Evolutionary conservation across 2,113 vertebrate genomes (phyloP).

Genomic region (Scomber scombrus): DNA sequence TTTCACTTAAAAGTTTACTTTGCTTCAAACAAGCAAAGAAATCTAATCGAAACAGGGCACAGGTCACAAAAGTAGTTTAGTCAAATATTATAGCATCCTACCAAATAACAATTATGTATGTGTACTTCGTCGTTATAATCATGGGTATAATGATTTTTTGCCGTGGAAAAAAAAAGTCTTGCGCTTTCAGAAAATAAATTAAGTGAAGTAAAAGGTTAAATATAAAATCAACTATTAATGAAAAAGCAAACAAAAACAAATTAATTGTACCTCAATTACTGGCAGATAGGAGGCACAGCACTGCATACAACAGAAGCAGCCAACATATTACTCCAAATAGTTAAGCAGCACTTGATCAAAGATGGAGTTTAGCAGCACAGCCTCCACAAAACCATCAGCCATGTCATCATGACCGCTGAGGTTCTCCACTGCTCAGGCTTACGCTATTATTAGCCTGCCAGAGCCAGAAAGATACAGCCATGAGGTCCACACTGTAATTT

Average conservation of each 20-base stretch:
- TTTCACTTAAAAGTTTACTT: too few species aligned
- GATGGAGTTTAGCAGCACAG: constrained; percentile 31
- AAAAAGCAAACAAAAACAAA: background rate
- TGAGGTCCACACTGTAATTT: constrained; percentile 78
- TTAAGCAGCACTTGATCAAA: constrained; percentile 34
- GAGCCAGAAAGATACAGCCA: constrained; percentile 60
- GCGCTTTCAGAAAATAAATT: too few species aligned
- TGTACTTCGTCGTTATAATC: too few species aligned
- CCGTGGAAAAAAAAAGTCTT: too few species aligned
- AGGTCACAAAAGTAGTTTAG: too few species aligned
- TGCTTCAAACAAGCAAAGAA: too few species aligned
- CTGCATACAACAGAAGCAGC: constrained; percentile 7
- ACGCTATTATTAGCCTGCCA: constrained; percentile 79
- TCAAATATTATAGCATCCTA: too few species aligned
- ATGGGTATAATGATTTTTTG: too few species aligned
- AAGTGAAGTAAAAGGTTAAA: too few species aligned
- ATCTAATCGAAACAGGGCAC: too few species aligned
- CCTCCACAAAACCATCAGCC: constrained; percentile 25
- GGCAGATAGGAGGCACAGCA: background rate
- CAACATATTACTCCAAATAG: background rate
- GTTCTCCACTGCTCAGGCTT: constrained; percentile 57
- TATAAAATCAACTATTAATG: too few species aligned
- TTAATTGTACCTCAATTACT: background rate
- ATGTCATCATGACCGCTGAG: constrained; percentile 55
- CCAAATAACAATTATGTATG: too few species aligned